Base-by-base conservation (phyloP, 2,797 vertebrate species). In the Hapalemur alaotrensis region DNA sequence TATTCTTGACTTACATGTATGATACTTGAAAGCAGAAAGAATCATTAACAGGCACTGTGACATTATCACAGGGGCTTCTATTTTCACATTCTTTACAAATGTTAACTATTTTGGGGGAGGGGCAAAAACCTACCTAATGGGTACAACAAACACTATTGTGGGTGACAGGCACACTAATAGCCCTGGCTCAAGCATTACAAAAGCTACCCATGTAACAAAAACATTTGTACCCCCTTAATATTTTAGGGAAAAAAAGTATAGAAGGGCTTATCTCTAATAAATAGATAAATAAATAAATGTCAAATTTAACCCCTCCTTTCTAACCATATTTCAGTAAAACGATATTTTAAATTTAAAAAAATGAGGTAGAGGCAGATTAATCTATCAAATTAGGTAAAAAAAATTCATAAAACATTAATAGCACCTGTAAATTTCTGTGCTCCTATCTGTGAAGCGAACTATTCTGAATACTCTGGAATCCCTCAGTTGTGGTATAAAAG, bases 311-410 rank as follows among this genome's bases (percentile, higher is more conserved):
- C 20, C 12, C 67, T 32, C 67, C 14, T 80, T 69, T 89, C 59
- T 70, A 92, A 73, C 57, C 18, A 81, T 54, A 48, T 85, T 96
- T 84, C 30, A 41, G 5, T 78, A 93, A 90, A 95, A 83, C 23
- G 91, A 80, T 4, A 89, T 69, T 93, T 89, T 82, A n/a, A 82
- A 78, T 35, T 84, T 65, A 12, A 72, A 76, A 85, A 63, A 22
- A 28, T 22, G n/a, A 38, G 23, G 13, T 4, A 15, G 61, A 4
- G 30, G 6, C 4, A 22, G 4, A 23, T 18, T 87, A 70, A 46
- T 54, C 63, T 92, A 48, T 30, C 48, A 73, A 79, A 83, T 65
- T 70, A 63, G 22, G 35, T 18, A 50, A 84, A 50, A 50, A 63
- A 94, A 90, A 81, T 54, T 35, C 43, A n/a, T 28, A 67, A 82